These are phyloP conservation scores for Misgurnus mizolepis DNA, from an alignment of 2,113 vertebrate species.

Conservation along the genomic window DNA sequence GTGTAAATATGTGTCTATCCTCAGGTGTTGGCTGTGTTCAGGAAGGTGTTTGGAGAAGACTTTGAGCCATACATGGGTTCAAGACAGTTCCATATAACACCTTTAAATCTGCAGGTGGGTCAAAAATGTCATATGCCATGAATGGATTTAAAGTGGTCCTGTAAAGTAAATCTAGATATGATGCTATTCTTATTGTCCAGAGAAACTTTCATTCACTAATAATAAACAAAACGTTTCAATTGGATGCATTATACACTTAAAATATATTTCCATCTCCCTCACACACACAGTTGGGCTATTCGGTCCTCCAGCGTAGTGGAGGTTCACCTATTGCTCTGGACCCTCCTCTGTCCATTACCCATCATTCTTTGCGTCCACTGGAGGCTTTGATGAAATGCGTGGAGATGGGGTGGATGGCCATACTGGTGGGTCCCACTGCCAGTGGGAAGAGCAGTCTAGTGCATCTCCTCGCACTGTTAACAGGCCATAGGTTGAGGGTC, in stretches of 20 bases:
- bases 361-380: slow-evolving; percentile 84
- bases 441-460: slow-evolving; percentile 93
- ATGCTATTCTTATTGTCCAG: neutral
- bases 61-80: slow-evolving; percentile 82
- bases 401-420: slow-evolving; percentile 96
- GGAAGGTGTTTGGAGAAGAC: slow-evolving; percentile 81
- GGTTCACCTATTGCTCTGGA: slow-evolving; percentile 73
- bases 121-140: neutral
- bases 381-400: slow-evolving; percentile 96
- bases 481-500: slow-evolving; percentile 85
- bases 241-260: neutral
- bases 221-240: neutral
- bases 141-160: too few species aligned
- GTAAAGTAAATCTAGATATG: neutral
- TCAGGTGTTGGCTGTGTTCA: slow-evolving; percentile 86
- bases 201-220: neutral
- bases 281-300: slow-evolving; percentile 85
- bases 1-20: slow-evolving; percentile 16
- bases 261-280: neutral
- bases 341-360: slow-evolving; percentile 84
- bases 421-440: slow-evolving; percentile 89
- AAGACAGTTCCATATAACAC: slow-evolving; percentile 88
- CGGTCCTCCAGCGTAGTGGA: slow-evolving; percentile 84
- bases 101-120: slow-evolving; percentile 88
- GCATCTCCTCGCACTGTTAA: slow-evolving; percentile 89